phyloP scores from a whole-genome alignment of 37 sponge, comb jelly and placozoan species.

The Lycopodina hypogea region DNA sequence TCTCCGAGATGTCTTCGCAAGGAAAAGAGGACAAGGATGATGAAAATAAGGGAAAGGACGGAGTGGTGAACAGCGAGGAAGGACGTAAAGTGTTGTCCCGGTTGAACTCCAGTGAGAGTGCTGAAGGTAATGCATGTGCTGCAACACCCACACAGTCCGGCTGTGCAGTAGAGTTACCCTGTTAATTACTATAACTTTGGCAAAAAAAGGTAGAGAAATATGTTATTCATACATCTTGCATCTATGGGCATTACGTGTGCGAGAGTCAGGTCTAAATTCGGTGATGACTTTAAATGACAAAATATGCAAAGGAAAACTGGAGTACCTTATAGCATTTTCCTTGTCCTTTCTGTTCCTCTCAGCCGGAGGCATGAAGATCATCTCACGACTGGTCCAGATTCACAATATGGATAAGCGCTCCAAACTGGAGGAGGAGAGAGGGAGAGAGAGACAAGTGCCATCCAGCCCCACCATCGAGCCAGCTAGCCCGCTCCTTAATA shows the following conservation, averaged over 20 bases:
- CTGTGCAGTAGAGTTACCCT: too few species aligned
- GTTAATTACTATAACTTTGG: too few species aligned
- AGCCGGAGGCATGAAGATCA: constrained; percentile 1
- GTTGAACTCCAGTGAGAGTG: neutral
- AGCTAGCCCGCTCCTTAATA: neutral
- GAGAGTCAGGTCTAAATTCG: too few species aligned
- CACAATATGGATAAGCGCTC: constrained; percentile 21
- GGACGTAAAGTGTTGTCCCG: neutral
- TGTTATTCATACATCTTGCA: too few species aligned
- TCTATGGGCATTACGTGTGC: too few species aligned
- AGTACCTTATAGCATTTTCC: too few species aligned
- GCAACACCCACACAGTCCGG: too few species aligned
- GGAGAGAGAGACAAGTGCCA: constrained; percentile 6
- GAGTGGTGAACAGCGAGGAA: constrained; percentile 14
- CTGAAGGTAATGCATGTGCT: constrained; percentile 32
- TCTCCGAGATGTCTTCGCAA: neutral
- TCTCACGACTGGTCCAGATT: neutral
- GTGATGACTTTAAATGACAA: too few species aligned
- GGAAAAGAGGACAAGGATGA: neutral
- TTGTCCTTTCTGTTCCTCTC: neutral
- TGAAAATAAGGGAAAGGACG: neutral
- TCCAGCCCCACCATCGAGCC: constrained; percentile 11
- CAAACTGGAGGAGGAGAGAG: constrained; percentile 14
- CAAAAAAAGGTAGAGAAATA: too few species aligned
- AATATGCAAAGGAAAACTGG: too few species aligned